These are phyloP conservation scores for Palythoa caribaeorum DNA, from an alignment of 92 coral and sea anemone genomes.

Conservation along the genomic window DNA sequence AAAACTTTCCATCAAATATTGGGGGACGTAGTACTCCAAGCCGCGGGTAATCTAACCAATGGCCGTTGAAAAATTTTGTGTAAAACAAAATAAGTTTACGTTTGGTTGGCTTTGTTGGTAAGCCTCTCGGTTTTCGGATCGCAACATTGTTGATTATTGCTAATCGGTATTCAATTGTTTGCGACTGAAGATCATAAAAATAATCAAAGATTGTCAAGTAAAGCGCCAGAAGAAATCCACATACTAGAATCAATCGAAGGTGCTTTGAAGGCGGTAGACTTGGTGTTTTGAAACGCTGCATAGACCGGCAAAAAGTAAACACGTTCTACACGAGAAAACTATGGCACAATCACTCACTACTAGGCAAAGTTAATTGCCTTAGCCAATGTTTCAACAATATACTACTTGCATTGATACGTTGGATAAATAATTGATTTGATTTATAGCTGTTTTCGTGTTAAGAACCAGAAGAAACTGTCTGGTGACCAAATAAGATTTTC, in stretches of 20 bases:
- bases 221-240: conserved; percentile 18
- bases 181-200: conserved; percentile 36
- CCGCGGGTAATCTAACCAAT: conserved; percentile 68
- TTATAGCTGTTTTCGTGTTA: not conserved
- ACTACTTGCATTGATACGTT: not conserved
- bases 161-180: conserved; percentile 34
- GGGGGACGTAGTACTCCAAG: conserved; percentile 55
- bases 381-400: not conserved
- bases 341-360: not conserved
- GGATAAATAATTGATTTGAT: conserved; percentile 11
- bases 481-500: conserved; percentile 30
- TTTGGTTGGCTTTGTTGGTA: conserved; percentile 24
- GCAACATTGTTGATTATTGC: conserved; percentile 39
- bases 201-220: conserved; percentile 32
- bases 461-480: conserved; percentile 18
- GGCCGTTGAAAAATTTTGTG: conserved; percentile 69
- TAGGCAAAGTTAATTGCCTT: not conserved
- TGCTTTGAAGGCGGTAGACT: conserved; percentile 9
- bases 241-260: not conserved
- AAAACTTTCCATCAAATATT: conserved; percentile 61
- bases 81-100: conserved; percentile 70
- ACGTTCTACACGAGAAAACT: not conserved
- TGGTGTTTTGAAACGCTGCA: conserved; percentile 10
- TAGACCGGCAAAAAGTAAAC: not conserved
- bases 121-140: conserved; percentile 17